Percentiles rank a stretch among this genome's conserved stretches.
Conservation (phyloP, 92 coral and sea anemone species). For the Diadumene lineata region DNA sequence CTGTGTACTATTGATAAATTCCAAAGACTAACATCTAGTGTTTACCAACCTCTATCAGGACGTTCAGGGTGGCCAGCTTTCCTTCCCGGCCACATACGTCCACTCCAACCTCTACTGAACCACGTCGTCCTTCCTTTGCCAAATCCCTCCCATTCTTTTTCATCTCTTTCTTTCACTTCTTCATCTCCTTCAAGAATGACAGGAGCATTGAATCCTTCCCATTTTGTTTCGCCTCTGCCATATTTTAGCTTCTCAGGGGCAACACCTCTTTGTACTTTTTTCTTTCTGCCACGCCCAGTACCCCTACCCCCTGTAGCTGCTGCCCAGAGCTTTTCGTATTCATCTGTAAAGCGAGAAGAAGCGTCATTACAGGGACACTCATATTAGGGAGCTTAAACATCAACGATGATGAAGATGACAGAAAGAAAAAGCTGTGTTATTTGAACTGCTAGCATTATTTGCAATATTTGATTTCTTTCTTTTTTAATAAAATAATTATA, state of each 20-base stretch:
- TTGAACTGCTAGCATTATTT: no score
- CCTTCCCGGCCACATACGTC: constrained; percentile 92
- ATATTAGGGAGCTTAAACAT: no score
- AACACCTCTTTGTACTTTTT: constrained; percentile 65
- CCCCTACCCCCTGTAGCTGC: constrained; percentile 99
- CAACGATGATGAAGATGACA: no score
- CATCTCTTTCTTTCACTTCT: constrained; percentile 15
- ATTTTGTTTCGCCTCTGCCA: constrained; percentile 65
- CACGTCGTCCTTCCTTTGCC: constrained; percentile 41
- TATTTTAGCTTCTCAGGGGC: constrained; percentile 77
- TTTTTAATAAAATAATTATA: no score
- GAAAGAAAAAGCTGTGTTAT: no score
- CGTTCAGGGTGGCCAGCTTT: constrained; percentile 81
- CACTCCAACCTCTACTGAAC: constrained; percentile 90
- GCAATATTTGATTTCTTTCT: no score
- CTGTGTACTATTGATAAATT: no score
- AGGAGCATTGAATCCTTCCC: constrained; percentile 92
- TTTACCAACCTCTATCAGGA: constrained; percentile 69
- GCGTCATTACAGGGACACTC: background rate
- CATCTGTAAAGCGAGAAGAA: constrained; percentile 26
- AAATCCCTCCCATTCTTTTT: constrained; percentile 31
- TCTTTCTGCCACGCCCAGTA: constrained; percentile 93
- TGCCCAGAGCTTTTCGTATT: constrained; percentile 91
- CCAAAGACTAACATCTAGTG: background rate
- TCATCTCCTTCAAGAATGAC: constrained; percentile 48